Conservation (phyloP, 2,888 invertebrate genomes). For the Tillus elongatus region DNA sequence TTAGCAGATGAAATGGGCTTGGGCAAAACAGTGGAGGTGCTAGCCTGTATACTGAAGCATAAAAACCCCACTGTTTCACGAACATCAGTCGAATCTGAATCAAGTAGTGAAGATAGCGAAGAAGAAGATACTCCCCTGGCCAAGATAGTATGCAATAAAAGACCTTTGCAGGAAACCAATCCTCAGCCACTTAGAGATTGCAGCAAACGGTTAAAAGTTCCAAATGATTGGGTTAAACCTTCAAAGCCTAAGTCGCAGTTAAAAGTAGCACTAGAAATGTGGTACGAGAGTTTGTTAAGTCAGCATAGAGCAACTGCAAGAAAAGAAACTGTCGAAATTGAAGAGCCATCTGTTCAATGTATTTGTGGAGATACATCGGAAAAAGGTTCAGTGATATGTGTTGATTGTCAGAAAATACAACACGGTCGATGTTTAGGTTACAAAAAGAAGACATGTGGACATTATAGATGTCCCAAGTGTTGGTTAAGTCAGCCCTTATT, state of each 20-base stretch:
- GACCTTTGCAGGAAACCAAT: slow-evolving; percentile 11
- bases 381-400: slow-evolving; percentile 42
- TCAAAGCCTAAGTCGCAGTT: slow-evolving; percentile 25
- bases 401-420: slow-evolving; percentile 50
- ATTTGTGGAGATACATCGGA: slow-evolving; percentile 38
- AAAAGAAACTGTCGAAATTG: slow-evolving; percentile 12
- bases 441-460: slow-evolving; percentile 35
- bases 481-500: slow-evolving; percentile 47
- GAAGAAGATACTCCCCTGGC: slow-evolving; percentile 11
- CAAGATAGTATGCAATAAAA: slow-evolving; percentile 7
- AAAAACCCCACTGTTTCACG: not conserved
- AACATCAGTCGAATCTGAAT: not conserved
- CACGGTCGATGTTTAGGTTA: slow-evolving; percentile 54
- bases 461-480: slow-evolving; percentile 59
- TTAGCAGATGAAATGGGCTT: slow-evolving; percentile 76
- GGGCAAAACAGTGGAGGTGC: slow-evolving; percentile 70
- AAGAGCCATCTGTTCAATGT: slow-evolving; percentile 33
- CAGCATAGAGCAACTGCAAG: slow-evolving; percentile 18
- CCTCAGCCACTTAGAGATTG: slow-evolving; percentile 22
- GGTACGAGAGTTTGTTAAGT: slow-evolving; percentile 31
- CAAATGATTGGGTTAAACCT: slow-evolving; percentile 24
- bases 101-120: slow-evolving; percentile 9
- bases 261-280: slow-evolving; percentile 28
- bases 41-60: slow-evolving; percentile 55
- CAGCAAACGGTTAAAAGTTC: slow-evolving; percentile 25